Evolutionary conservation across 2,113 vertebrate genomes (phyloP).

Genomic region (Periophthalmodon schlosseri): DNA sequence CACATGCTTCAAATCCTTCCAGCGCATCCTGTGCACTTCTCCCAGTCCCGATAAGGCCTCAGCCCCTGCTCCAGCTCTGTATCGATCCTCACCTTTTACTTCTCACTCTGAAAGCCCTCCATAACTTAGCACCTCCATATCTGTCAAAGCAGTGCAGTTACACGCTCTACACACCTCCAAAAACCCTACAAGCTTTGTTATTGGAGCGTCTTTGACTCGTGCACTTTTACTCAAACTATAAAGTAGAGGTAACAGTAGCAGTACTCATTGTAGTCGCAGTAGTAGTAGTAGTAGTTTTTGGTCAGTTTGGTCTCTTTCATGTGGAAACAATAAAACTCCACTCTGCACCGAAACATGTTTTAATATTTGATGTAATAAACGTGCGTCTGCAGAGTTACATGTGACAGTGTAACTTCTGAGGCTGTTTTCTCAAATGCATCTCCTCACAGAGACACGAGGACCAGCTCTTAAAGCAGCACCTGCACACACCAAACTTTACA

Average conservation of each 20-base stretch:
- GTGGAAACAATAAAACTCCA: too few species aligned
- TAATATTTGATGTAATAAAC: too few species aligned
- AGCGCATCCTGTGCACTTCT: background rate
- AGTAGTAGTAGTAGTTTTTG: too few species aligned
- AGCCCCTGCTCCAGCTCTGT: background rate
- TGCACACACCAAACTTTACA: too few species aligned
- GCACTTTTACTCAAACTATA: background rate
- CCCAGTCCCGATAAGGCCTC: background rate
- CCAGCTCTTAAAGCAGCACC: too few species aligned
- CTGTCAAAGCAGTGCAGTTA: background rate
- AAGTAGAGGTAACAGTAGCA: background rate
- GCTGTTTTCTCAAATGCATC: too few species aligned
- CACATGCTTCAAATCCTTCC: background rate
- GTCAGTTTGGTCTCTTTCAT: too few species aligned
- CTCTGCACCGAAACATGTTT: too few species aligned
- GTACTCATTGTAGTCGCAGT: too few species aligned
- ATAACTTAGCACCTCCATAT: constrained; percentile 9
- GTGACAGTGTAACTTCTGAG: too few species aligned
- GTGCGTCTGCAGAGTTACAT: too few species aligned
- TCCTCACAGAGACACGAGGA: too few species aligned
- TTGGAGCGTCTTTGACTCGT: background rate
- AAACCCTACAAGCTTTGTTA: background rate
- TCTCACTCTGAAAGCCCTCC: background rate
- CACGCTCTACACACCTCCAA: background rate
- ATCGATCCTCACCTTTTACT: background rate